Evolutionary conservation across 1,140 invertebrate species (phyloP), one percentile per base, ranked within the genome.

Genomic region (Drosophila simulans): DNA sequence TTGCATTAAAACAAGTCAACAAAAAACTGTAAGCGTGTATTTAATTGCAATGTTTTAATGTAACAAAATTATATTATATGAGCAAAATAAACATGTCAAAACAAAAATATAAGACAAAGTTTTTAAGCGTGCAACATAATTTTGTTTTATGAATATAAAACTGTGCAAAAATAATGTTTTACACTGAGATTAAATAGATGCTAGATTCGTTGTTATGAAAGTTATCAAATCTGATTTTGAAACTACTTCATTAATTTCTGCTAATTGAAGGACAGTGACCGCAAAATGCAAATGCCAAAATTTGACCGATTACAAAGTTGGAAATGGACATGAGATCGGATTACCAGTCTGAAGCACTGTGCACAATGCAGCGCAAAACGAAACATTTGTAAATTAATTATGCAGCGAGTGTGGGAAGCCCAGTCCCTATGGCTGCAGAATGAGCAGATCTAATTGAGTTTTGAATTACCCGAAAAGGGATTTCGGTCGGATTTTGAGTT

Each of bases 361-460:
- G 35, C 43, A 37, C 39, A 17, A 27, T 54, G 46, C n/a, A 62
- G 5, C 25, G 34, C 12, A 37, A 56, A 68, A 52, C 57, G 60
- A 64, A 45, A 65, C 80, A 80, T 40, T 69, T 37, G 60, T 65
- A 34, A 52, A 65, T 65, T 65, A 65, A 68, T 68, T 68, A 65
- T 65, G 60, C 46, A 66, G 20, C 60, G 20, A 15, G 58, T 22
- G 31, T 17, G 17, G 31, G 20, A 42, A 65, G 63, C 39, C 43
- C 22, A 63, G 37, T 51, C 48, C 51, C 59, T n/a, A 63, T 49
- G 31, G 31, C 17, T 12, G 45, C 31, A 53, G 48, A 42, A 70
- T 51, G 25, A 40, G 37, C 49, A 55, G 52, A 68, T 68, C 45
- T 51, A 68, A 68, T 68, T 68, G 60, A 68, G 64, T 65, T 68